Evolutionary conservation across 2,113 vertebrate species (phyloP), one percentile per base, ranked within the genome.

Genomic region (Paracanthobrama guichenoti): DNA sequence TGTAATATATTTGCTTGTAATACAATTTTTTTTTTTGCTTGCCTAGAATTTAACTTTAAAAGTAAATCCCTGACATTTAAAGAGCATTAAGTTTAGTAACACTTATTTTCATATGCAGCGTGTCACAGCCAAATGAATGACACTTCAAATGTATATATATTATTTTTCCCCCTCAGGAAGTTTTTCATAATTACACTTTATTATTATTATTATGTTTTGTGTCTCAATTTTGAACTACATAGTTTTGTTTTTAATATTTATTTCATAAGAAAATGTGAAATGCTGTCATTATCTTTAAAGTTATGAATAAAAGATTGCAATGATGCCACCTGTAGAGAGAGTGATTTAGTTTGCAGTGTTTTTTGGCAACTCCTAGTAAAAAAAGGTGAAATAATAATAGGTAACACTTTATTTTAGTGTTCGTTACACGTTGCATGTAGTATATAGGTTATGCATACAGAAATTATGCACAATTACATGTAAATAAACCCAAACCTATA

Each of bases 271-370:
- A 81, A 55, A 18, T 6, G 22, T 48, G 53, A 78, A 53, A 39
- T 75, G 22, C 24, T 46, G 4, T 46, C 26, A 28, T 79, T n/a
- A 13, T 57, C 72, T 69, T 39, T 87, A 71, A 6, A 39, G 62
- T 79, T 85, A 60, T 24, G 5, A 88, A 88, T 85, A 88, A 88
- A 87, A 71, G 12, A 62, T 44, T 67, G 24, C 7, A 72, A 22
- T 24, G n/a, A 20, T 60, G 16, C 39, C 28, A 2, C 13, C 26
- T 73, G 67, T 28, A 69, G 24, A 62, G n/a, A 50, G 18, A 11
- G 9, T 55, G 8, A 31, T 18, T 39, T 8, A 59, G 53, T n/a
- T 35, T 76, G 26, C 9, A 57, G 6, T 57, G 53, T 4, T 31
- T 12, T 55, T n/a, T 35, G 18, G 16, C 35, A 35, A 67, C 5